Evolutionary conservation across 1,140 invertebrate genomes (phyloP).

Genomic region (Aricia agestis): DNA sequence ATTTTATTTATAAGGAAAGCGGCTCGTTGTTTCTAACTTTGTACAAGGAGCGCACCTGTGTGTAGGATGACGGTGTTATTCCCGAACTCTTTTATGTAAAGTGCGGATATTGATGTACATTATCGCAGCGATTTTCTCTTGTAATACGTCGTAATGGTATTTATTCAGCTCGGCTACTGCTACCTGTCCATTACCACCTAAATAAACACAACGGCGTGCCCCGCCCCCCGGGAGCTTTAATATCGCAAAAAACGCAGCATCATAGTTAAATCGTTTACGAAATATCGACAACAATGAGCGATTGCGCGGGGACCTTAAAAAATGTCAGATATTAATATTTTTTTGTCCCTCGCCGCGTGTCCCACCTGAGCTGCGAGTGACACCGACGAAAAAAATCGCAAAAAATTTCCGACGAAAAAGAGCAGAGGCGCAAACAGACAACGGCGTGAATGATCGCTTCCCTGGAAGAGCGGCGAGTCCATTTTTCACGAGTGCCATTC

Average conservation of each 20-base stretch:
- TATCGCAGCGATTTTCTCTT: neutral
- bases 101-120: neutral
- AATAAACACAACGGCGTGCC: constrained; percentile 65
- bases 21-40: neutral
- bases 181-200: constrained; percentile 70
- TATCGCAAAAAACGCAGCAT: constrained; percentile 62
- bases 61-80: neutral
- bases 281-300: constrained; percentile 73
- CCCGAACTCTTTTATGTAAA: constrained; percentile 6
- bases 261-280: constrained; percentile 73
- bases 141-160: constrained; percentile 16
- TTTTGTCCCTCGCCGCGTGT: constrained; percentile 70
- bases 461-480: constrained; percentile 74
- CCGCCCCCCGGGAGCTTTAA: constrained; percentile 50
- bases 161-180: constrained; percentile 39
- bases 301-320: constrained; percentile 68
- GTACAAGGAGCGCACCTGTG: neutral
- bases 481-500: constrained; percentile 76
- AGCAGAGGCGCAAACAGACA: constrained; percentile 73
- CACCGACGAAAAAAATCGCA: constrained; percentile 68
- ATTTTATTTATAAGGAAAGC: neutral
- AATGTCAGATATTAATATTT: constrained; percentile 74
- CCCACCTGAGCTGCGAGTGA: constrained; percentile 72
- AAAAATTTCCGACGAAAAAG: constrained; percentile 69
- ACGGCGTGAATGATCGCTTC: constrained; percentile 75